These are phyloP conservation scores for Chaetops frenatus DNA, from an alignment of 2,113 vertebrate species.

Conservation along the genomic window DNA sequence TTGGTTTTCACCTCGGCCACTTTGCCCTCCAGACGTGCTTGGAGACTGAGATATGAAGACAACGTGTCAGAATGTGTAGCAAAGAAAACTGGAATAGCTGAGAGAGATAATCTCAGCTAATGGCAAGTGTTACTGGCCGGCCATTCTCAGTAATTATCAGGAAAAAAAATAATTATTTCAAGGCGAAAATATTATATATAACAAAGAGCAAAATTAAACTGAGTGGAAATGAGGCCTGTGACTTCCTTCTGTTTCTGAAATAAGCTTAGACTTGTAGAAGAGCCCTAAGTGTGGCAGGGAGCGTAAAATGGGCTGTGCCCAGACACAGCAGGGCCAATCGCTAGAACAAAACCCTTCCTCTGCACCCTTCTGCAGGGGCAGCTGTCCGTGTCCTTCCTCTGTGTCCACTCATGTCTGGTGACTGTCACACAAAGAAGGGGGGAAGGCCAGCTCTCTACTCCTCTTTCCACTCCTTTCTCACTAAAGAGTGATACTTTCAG, in stretches of 20 bases:
- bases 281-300: not conserved
- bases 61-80: not conserved
- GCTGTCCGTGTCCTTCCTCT: not conserved
- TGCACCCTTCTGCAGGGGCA: not conserved
- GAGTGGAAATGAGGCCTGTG: not conserved
- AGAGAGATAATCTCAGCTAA: not conserved
- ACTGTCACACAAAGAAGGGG: not conserved
- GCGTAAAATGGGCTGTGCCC: not conserved
- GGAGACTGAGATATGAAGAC: not conserved
- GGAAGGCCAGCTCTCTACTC: not conserved
- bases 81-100: not conserved
- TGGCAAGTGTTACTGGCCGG: not conserved
- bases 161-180: not conserved
- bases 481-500: not conserved
- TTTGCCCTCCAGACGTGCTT: not conserved
- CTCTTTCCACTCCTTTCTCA: not conserved
- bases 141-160: not conserved
- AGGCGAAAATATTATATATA: not conserved
- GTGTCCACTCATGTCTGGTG: not conserved
- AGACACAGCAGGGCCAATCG: rapidly evolving
- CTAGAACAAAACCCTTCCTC: not conserved
- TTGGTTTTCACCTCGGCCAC: not conserved
- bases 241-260: not conserved
- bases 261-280: not conserved
- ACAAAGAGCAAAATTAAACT: not conserved